Evolutionary conservation across 2,797 vertebrate genomes (phyloP), one percentile per base, ranked within the genome.

Genomic region (Phoeniculus purpureus): DNA sequence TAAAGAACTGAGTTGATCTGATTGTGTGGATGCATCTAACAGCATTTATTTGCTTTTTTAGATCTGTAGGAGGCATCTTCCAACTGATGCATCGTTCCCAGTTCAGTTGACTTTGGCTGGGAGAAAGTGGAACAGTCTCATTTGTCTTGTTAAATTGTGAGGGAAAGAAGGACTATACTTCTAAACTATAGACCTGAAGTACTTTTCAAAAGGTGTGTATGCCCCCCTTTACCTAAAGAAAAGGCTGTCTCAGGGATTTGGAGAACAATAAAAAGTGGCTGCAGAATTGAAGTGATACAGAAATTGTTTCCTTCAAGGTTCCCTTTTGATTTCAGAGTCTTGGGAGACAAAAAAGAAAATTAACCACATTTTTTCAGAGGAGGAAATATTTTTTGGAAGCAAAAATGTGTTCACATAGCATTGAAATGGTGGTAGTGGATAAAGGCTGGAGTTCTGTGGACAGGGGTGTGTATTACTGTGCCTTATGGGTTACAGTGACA

Each of bases 261-360:
- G 56, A 62, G 56, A 85, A 43, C 16, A 31, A 19, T 52, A 86
- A 55, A 25, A 81, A 76, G 43, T 32, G 56, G 26, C 26, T 2
- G 7, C 56, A 56, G 48, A 81, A 59, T 17, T 29, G 22, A 70
- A 37, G 32, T 21, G 45, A 23, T 71, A 25, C 48, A 29, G 73
- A 37, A 34, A 51, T 50, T 74, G 8, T 71, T 74, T 26, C 45
- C 18, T 40, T 19, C 1, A 5, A 83, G 45, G 10, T 92, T 89
- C 56, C 26, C 5, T 52, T 76, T 65, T 48, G 34, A 1, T 65
- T 89, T 77, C 34, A 15, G 58, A 45, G 43, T 60, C 20, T 29
- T 86, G 27, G 16, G 81, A 85, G 47, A 77, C 29, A 80, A 48
- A 50, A 27, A n/a, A 87, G 55, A 81, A 92, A 87, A 87, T n/a